Evolutionary conservation across 1,140 invertebrate species (phyloP).

Genomic region (Neoseiulus cucumeris): DNA sequence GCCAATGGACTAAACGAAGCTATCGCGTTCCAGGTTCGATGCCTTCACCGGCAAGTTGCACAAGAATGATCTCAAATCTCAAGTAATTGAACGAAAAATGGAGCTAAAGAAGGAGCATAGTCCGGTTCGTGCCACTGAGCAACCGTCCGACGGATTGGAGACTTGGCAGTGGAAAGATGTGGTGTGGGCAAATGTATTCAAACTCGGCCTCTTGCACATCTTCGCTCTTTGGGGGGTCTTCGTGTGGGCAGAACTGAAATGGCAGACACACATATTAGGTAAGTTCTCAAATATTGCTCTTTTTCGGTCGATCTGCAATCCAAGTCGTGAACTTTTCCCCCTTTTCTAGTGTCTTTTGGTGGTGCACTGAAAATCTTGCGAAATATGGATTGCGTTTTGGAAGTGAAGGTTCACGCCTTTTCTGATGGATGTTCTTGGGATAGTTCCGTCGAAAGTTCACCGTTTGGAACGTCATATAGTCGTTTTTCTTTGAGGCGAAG

Average conservation of each 20-base stretch:
- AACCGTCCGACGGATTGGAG: not conserved
- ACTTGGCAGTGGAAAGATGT: not conserved
- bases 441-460: too few relatives aligned
- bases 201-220: not conserved
- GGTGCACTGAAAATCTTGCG: too few relatives aligned
- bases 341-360: too few relatives aligned
- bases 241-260: not conserved
- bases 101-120: not conserved
- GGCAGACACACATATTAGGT: not conserved
- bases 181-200: not conserved
- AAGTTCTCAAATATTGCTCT: not conserved
- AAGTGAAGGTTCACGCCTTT: too few relatives aligned
- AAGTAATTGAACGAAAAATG: not conserved
- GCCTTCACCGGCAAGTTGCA: not conserved
- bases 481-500: too few relatives aligned
- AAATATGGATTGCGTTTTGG: too few relatives aligned
- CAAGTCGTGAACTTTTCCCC: too few relatives aligned
- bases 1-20: too few relatives aligned
- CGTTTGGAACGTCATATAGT: too few relatives aligned
- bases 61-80: not conserved
- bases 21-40: not conserved
- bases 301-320: too few relatives aligned
- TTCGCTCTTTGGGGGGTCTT: not conserved
- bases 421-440: too few relatives aligned
- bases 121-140: not conserved